phyloP scores from a whole-genome alignment of 2,888 invertebrate genomes.

The Agelastica alni region DNA sequence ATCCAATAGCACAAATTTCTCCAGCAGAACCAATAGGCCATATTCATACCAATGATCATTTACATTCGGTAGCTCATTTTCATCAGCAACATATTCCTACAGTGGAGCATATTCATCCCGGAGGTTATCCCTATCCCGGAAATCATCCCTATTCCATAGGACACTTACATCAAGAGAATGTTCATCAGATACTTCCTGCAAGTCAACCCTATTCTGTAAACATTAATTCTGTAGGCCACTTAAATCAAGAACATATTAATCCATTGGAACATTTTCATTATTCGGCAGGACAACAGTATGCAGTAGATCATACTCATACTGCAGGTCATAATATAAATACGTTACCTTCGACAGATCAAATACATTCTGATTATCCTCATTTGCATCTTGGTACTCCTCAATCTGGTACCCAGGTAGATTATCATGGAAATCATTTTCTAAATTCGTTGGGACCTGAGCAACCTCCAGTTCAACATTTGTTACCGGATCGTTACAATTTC shows the following conservation, averaged over 20 bases:
- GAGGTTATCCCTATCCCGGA: neutral
- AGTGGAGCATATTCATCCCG: constrained; percentile 5
- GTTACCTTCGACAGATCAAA: neutral
- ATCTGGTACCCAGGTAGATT: constrained; percentile 29
- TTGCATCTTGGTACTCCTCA: neutral
- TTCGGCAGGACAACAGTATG: neutral
- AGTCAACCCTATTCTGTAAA: neutral
- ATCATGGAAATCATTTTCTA: constrained; percentile 36
- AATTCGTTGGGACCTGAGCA: constrained; percentile 28
- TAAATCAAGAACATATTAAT: neutral
- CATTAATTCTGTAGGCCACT: neutral
- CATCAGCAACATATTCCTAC: constrained; percentile 6
- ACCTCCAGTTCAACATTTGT: constrained; percentile 26
- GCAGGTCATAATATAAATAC: neutral
- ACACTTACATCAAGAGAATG: neutral
- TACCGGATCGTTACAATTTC: constrained; percentile 29
- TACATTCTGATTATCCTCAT: constrained; percentile 5
- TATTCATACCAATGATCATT: constrained; percentile 1
- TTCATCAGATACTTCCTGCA: no score
- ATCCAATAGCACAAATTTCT: constrained; percentile 8
- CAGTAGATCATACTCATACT: neutral
- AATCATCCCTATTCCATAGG: constrained; percentile 10
- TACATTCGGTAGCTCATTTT: neutral
- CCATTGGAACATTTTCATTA: neutral
- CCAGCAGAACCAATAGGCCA: constrained; percentile 11